Percentiles rank a stretch among this genome's conserved stretches.
phyloP scores from a whole-genome alignment of 2,113 vertebrate genomes.

The Corythoichthys intestinalis region DNA sequence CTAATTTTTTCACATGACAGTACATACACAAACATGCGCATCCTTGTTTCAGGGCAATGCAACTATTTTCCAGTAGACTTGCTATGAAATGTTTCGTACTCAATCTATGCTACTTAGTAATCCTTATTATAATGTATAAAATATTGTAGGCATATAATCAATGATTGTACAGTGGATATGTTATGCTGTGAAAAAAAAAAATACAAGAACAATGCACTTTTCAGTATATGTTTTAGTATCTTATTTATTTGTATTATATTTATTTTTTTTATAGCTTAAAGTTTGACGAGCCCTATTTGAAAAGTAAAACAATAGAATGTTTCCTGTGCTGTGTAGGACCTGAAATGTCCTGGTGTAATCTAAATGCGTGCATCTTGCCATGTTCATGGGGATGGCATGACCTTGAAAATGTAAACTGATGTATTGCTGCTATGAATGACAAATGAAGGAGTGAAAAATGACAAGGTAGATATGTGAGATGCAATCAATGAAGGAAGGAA shows the following conservation, averaged over 20 bases:
- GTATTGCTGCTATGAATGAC: conserved; percentile 2
- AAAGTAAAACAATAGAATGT: conserved; percentile 59
- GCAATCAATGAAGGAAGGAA: conserved; percentile 13
- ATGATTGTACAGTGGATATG: conserved; percentile 76
- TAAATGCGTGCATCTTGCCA: conserved; percentile 24
- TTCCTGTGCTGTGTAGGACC: conserved; percentile 59
- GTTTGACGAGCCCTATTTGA: conserved; percentile 61
- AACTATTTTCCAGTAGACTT: conserved; percentile 69
- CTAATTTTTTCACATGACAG: too few species aligned
- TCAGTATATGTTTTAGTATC: conserved; percentile 63
- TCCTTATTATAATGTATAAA: conserved; percentile 71
- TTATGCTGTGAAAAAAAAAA: conserved; percentile 74
- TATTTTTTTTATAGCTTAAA: conserved; percentile 65
- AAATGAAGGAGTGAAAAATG: conserved; percentile 5
- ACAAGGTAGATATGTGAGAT: conserved; percentile 3
- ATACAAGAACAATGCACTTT: conserved; percentile 71
- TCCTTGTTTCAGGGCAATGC: conserved; percentile 69
- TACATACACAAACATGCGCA: conserved; percentile 20
- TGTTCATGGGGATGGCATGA: conserved; percentile 25
- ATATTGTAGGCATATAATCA: conserved; percentile 73
- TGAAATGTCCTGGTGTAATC: conserved; percentile 29
- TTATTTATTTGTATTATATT: conserved; percentile 66
- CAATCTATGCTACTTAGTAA: conserved; percentile 73
- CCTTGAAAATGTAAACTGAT: conserved; percentile 16
- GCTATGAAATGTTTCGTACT: conserved; percentile 72